Evolutionary conservation across 2,888 invertebrate species (phyloP), one percentile per base, ranked within the genome.

Genomic region (Drosophila neonasuta): DNA sequence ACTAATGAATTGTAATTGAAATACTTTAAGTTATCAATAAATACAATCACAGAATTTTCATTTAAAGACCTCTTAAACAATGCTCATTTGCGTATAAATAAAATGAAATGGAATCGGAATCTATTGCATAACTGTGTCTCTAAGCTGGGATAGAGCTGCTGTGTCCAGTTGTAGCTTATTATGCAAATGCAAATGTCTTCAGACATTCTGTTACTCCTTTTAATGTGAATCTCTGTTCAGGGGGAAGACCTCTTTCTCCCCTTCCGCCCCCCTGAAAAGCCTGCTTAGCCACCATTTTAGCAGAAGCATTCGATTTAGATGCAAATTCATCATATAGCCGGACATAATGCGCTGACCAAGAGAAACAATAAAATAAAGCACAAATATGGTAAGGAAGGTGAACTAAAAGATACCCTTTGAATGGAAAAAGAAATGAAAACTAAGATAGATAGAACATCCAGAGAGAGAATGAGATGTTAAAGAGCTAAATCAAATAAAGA

Each of bases 241-340:
- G 29, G 30, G 20, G 34, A 36, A 32, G 36, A n/a, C 15, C 20
- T n/a, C 45, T 15, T 5, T 3, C 13, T 34, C 2, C 9, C 11
- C 39, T 24, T 24, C 24, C 5, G 1, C 3, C 11, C 41, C 13
- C n/a, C 7, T n/a, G 20, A 2, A 3, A 24, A 4, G 3, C 20
- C 9, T 36, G 17, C 29, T 11, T 6, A n/a, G 39, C 13, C 39
- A 8, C 36, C 36, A n/a, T 39, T n/a, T 13, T 5, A n/a, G n/a
- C 32, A 41, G 58, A 49, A 62, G 8, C 68, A 87, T 89, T 90
- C 90, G 90, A 90, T 90, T 90, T 90, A 90, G 88, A 90, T 90
- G 90, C 90, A 90, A 90, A 90, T 90, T 90, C 89, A 88, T 89
- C 88, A 89, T 81, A 83, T 80, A 86, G 85, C 87, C 79, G 46